Evolutionary conservation across 2,113 vertebrate genomes (phyloP).

Genomic region (Clarias gariepinus): DNA sequence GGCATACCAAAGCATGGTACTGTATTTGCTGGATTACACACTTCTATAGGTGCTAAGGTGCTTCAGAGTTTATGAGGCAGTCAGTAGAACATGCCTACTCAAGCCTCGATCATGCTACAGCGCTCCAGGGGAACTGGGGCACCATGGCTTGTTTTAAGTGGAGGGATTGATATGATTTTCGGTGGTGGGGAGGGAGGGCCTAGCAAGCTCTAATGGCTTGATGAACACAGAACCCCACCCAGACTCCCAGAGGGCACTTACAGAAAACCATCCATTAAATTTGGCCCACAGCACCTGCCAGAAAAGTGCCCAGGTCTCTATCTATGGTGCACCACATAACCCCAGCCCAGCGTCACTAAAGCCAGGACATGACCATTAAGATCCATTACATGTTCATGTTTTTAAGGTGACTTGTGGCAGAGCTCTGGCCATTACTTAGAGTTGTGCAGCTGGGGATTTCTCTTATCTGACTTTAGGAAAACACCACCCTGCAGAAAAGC

Average conservation of each 20-base stretch:
- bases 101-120: constrained; percentile 20
- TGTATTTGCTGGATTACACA: background rate
- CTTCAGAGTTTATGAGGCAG: constrained; percentile 12
- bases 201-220: constrained; percentile 54
- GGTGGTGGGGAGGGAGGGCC: constrained; percentile 30
- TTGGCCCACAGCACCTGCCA: constrained; percentile 62
- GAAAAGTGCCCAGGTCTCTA: constrained; percentile 57
- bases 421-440: constrained; percentile 61
- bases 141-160: constrained; percentile 39
- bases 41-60: background rate
- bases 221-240: constrained; percentile 55
- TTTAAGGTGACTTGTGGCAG: constrained; percentile 60
- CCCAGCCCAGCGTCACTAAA: constrained; percentile 46
- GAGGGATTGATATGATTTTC: constrained; percentile 55
- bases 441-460: constrained; percentile 49
- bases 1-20: background rate
- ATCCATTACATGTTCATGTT: constrained; percentile 65
- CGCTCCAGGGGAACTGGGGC: constrained; percentile 31
- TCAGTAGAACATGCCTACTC: constrained; percentile 38
- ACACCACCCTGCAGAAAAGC: constrained; percentile 53
- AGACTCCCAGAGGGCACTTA: constrained; percentile 54
- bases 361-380: constrained; percentile 59
- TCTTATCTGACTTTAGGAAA: constrained; percentile 59
- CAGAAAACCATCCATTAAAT: constrained; percentile 63
- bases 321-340: constrained; percentile 41